Percentiles rank a stretch among this genome's conserved stretches.
Conservation (phyloP, 2,797 vertebrate species). For the Pelodytes ibericus region DNA sequence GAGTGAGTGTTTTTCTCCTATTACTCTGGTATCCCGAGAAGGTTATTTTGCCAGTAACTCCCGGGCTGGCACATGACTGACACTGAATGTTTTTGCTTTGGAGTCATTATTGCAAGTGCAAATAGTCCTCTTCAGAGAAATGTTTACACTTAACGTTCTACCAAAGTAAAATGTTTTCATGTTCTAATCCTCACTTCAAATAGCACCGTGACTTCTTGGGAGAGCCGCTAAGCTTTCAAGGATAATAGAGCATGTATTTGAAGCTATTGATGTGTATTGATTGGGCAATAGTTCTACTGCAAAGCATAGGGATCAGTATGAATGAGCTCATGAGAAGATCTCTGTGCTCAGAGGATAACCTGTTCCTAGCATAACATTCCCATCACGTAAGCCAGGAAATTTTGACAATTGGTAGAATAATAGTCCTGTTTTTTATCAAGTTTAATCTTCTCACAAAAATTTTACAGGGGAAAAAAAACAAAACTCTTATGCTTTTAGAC, state of each 20-base stretch:
- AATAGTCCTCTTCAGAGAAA: slow-evolving; percentile 27
- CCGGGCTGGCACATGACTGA: not conserved
- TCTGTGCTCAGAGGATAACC: slow-evolving; percentile 30
- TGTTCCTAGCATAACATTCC: slow-evolving; percentile 29
- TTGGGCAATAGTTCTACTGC: slow-evolving; percentile 35
- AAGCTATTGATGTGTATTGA: slow-evolving; percentile 38
- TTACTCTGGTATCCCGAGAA: slow-evolving; percentile 26
- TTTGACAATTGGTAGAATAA: not conserved
- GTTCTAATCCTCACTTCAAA: slow-evolving; percentile 43
- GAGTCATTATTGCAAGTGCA: slow-evolving; percentile 29
- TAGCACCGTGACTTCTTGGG: slow-evolving; percentile 18
- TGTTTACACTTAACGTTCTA: slow-evolving; percentile 36
- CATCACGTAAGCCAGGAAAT: slow-evolving; percentile 17
- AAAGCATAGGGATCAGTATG: slow-evolving; percentile 19
- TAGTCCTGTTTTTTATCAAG: slow-evolving; percentile 9
- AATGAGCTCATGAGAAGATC: slow-evolving; percentile 9
- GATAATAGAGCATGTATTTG: slow-evolving; percentile 13
- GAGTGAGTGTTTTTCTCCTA: not conserved
- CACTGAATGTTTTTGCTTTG: slow-evolving; percentile 14
- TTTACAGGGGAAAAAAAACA: too few species aligned
- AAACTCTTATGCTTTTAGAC: too few species aligned
- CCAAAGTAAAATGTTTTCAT: slow-evolving; percentile 24
- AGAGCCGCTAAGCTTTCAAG: slow-evolving; percentile 37
- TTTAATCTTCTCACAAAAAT: not conserved
- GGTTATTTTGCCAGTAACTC: slow-evolving; percentile 12